These are phyloP conservation scores for Notolepis coatsorum DNA, from an alignment of 2,797 vertebrate species.

Conservation along the genomic window DNA sequence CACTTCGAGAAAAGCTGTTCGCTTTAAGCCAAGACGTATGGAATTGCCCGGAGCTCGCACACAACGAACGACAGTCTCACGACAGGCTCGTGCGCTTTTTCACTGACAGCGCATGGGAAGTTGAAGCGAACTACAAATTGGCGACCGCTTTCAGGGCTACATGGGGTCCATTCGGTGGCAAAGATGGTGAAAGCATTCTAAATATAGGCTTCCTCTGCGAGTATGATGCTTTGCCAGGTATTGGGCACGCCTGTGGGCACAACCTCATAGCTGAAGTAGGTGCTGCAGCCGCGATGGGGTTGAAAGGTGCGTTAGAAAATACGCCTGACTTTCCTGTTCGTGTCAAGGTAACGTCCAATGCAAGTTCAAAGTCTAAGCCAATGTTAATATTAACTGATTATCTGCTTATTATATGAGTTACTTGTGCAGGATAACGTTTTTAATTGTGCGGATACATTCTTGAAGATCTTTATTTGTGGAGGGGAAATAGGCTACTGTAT, in stretches of 20 bases:
- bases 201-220: constrained; percentile 86
- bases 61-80: constrained; percentile 79
- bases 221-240: constrained; percentile 85
- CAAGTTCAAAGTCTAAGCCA: no score
- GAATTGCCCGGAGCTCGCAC: constrained; percentile 85
- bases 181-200: constrained; percentile 21
- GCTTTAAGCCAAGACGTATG: constrained; percentile 84
- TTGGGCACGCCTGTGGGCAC: constrained; percentile 88
- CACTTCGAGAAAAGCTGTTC: constrained; percentile 68
- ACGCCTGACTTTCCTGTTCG: constrained; percentile 45
- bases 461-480: no score
- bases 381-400: no score
- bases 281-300: constrained; percentile 79
- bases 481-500: no score
- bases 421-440: no score
- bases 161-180: constrained; percentile 62
- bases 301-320: constrained; percentile 80
- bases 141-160: constrained; percentile 83
- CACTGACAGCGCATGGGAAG: constrained; percentile 69
- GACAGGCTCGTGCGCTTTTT: constrained; percentile 78
- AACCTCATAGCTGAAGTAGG: constrained; percentile 88
- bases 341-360: constrained; percentile 64
- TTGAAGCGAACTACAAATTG: constrained; percentile 80
- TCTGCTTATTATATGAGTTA: no score
- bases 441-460: no score